Percentiles rank a stretch among this genome's conserved stretches.
Conservation (phyloP, 2,113 vertebrate species). For the Oreochromis spilurus region DNA sequence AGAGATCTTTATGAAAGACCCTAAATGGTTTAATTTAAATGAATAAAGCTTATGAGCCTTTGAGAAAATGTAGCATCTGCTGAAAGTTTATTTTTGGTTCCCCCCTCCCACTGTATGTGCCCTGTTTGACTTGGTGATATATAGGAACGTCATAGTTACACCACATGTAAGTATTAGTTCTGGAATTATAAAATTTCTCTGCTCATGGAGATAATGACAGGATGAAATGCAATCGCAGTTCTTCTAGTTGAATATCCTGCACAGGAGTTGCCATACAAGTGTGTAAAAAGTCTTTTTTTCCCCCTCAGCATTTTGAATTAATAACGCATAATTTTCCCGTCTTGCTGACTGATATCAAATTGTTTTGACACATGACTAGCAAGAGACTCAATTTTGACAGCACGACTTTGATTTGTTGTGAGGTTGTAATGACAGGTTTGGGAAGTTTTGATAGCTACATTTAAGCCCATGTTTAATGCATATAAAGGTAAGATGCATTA, state of each 20-base stretch:
- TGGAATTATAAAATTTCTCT: not conserved
- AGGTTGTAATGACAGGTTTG: not conserved
- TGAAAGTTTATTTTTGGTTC: not conserved
- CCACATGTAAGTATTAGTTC: not conserved
- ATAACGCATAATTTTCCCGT: not conserved
- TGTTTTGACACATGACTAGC: not conserved
- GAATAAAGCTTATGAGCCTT: not conserved
- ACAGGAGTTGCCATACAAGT: not conserved
- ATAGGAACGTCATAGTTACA: not conserved
- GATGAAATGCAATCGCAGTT: not conserved
- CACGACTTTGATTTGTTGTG: not conserved
- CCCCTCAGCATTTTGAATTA: not conserved
- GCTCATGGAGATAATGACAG: not conserved
- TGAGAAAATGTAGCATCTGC: not conserved
- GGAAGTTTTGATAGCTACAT: not conserved
- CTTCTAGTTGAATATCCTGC: not conserved
- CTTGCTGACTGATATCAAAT: not conserved
- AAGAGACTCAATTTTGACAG: not conserved
- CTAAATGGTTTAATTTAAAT: not conserved
- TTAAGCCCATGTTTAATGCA: not conserved
- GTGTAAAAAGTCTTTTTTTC: fast-evolving
- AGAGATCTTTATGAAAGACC: not conserved
- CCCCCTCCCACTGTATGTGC: not conserved
- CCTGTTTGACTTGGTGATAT: not conserved
- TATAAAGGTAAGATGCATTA: not conserved